A percentile compares a stretch with the other conserved stretches of the same genome.
These are phyloP conservation scores for Caenorhabditis imperialis DNA, from an alignment of 2,888 invertebrate genomes.

Conservation along the genomic window DNA sequence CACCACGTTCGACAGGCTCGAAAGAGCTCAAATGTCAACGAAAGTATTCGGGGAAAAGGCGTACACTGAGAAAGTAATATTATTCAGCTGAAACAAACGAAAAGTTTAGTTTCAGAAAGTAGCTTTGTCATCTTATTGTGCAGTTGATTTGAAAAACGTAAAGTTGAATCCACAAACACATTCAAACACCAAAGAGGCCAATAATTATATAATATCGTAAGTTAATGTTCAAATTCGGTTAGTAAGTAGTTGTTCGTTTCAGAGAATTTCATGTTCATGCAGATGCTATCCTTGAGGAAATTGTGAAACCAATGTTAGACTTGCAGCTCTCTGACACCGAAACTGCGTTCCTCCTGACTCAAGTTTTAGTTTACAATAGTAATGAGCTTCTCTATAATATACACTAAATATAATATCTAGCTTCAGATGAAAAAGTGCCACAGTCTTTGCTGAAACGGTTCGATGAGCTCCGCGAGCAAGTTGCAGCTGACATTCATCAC, in stretches of 20 bases:
- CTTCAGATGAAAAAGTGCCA: conserved; percentile 27
- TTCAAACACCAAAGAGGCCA: conserved; percentile 25
- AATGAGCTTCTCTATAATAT: background rate
- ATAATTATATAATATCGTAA: conserved; percentile 33
- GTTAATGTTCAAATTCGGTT: conserved; percentile 1
- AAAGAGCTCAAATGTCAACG: conserved; percentile 41
- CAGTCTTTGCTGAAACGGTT: conserved; percentile 13
- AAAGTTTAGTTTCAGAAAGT: conserved; percentile 18
- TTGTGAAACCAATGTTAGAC: conserved; percentile 32
- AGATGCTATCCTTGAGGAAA: conserved; percentile 21
- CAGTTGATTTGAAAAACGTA: conserved; percentile 18
- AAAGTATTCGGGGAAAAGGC: conserved; percentile 34
- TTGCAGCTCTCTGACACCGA: conserved; percentile 42
- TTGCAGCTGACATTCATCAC: conserved; percentile 25
- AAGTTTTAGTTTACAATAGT: conserved; percentile 38
- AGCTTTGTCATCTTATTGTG: conserved; percentile 35
- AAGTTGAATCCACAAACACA: conserved; percentile 25
- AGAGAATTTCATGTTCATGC: conserved; percentile 29
- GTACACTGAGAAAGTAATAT: conserved; percentile 23
- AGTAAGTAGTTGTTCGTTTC: background rate
- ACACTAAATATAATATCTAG: background rate
- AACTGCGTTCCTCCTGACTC: conserved; percentile 26
- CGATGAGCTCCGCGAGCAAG: conserved; percentile 37
- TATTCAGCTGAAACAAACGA: background rate
- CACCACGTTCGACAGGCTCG: conserved; percentile 31